Conservation (phyloP, 2,888 invertebrate species). For the Marronus borbonicus region DNA sequence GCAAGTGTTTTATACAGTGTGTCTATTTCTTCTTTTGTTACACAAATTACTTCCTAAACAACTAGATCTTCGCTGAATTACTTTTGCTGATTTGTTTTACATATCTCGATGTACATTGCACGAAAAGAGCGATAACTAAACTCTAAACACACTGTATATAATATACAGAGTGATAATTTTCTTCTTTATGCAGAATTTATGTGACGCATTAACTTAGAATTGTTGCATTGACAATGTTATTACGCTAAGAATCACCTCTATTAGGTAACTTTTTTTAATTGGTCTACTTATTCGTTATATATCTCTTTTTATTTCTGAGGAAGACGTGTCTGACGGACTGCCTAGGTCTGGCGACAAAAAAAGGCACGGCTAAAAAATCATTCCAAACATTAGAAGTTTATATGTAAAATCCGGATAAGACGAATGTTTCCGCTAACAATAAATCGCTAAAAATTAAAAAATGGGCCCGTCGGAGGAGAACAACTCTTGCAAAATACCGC, state of each 20-base stretch:
- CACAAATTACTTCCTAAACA: not conserved
- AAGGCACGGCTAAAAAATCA: not conserved
- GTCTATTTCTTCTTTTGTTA: not conserved
- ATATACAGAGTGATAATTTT: conserved; percentile 43
- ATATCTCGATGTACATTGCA: conserved; percentile 1
- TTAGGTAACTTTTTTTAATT: not conserved
- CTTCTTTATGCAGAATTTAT: not conserved
- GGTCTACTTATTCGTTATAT: conserved; percentile 3
- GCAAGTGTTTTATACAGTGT: conserved; percentile 10
- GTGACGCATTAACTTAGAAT: not conserved
- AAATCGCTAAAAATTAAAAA: too few relatives aligned
- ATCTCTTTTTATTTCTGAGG: not conserved
- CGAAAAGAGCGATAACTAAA: conserved; percentile 44
- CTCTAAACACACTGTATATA: conserved; percentile 42
- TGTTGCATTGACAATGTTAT: conserved; percentile 13
- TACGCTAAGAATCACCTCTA: not conserved
- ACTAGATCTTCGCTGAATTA: too few relatives aligned
- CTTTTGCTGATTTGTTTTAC: conserved; percentile 1
- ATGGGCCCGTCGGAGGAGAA: too few relatives aligned
- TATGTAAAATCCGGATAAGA: too few relatives aligned
- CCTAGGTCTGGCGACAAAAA: not conserved
- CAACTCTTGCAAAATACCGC: too few relatives aligned
- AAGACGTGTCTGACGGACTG: conserved; percentile 9
- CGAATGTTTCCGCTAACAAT: too few relatives aligned
- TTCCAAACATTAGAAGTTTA: too few relatives aligned